Base-by-base conservation (phyloP, 2,888 invertebrate genomes). In the Allolobophora icterica region DNA sequence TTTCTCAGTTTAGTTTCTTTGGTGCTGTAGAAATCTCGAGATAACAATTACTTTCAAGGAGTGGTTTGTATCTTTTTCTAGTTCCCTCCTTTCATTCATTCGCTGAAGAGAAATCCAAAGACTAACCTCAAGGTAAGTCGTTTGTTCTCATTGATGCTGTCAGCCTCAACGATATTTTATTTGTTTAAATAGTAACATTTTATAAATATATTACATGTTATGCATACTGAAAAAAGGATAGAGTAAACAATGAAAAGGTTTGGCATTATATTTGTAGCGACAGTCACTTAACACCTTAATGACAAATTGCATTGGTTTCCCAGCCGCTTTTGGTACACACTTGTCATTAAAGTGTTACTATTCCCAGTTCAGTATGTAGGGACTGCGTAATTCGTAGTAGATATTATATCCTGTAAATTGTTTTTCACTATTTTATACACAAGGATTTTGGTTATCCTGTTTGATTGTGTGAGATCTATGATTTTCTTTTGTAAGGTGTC, bases 71-170 rank as follows among this genome's bases (percentile, higher is more conserved):
- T n/a, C 71, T 71, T 3, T 89, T 95, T 45, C n/a, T 93, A 96
- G 90, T 99, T 99, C 96, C 98, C 99, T 21, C 98, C 97, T 94
- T 98, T 99, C 94, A 98, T 99, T 94, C 99, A 99, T 95, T 98
- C 99, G 0, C 99, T 99, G 95, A 99, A 99, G 95, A 96, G 99
- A 93, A 99, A 99, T 95, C 99, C 99, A 0, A 97, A 94, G 35
- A 96, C 96, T 0, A 95, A 96, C 94, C 96, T 98, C 89, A 98
- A 98, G 96, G 97, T n/a, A n/a, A n/a, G n/a, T n/a, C n/a, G n/a
- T 96, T 71, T 30, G 71, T 30, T 71, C n/a, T n/a, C 15, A 0
- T n/a, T 71, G n/a, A n/a, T 24, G n/a, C n/a, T 71, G n/a, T 71
- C n/a, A 71, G 17, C 71, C 71, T n/a, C 30, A n/a, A n/a, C 71